Percentiles rank a stretch among this genome's conserved stretches.
phyloP scores from a whole-genome alignment of 1,140 invertebrate genomes.

The Lordiphosa collinella region DNA sequence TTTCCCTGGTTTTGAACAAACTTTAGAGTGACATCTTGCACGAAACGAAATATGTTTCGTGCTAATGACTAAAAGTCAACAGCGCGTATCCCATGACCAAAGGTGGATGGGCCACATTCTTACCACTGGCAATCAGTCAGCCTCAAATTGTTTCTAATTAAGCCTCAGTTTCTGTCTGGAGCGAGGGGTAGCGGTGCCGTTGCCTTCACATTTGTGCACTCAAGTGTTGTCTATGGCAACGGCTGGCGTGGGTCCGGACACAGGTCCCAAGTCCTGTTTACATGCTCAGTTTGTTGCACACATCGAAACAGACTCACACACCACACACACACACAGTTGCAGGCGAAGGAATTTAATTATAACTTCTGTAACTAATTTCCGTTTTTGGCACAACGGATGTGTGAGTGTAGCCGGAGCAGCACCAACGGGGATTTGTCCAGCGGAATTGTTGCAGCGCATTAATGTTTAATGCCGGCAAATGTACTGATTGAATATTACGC shows the following conservation, averaged over 20 bases:
- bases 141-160: constrained; percentile 73
- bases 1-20: too few relatives aligned
- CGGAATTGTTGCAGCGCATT: constrained; percentile 57
- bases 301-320: constrained; percentile 2
- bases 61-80: constrained; percentile 39
- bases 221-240: constrained; percentile 52
- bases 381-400: constrained; percentile 58
- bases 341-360: constrained; percentile 70
- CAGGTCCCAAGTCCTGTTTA: constrained; percentile 53
- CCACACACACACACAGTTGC: constrained; percentile 12
- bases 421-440: constrained; percentile 20
- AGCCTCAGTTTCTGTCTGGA: constrained; percentile 30
- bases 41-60: constrained; percentile 2
- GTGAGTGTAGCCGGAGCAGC: constrained; percentile 9
- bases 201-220: constrained; percentile 27
- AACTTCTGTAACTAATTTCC: constrained; percentile 75
- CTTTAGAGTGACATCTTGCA: too few relatives aligned
- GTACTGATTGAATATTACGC: constrained; percentile 67
- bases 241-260: constrained; percentile 17
- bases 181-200: constrained; percentile 8
- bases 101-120: constrained; percentile 2
- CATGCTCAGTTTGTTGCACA: constrained; percentile 60
- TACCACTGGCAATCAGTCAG: constrained; percentile 57
- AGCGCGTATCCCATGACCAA: constrained; percentile 17
- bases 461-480: constrained; percentile 67